phyloP scores from a whole-genome alignment of 2,113 vertebrate genomes.

The Symphodus melops region DNA sequence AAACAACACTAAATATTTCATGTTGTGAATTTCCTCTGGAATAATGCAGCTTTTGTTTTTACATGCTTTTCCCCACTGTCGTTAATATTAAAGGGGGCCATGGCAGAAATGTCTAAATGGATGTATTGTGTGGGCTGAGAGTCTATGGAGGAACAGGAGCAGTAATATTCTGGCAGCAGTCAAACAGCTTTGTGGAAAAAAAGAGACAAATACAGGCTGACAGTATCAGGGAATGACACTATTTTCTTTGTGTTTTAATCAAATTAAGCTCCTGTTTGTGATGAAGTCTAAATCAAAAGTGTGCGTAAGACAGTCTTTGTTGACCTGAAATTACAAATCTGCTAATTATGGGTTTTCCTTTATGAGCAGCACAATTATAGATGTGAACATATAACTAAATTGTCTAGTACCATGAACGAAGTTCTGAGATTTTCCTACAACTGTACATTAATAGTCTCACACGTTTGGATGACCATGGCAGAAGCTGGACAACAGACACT shows the following conservation, averaged over 20 bases:
- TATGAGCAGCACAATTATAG: too few species aligned
- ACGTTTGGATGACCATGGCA: not conserved
- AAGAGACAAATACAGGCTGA: not conserved
- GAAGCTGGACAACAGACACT: not conserved
- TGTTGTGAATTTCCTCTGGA: conserved; percentile 65
- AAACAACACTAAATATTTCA: conserved; percentile 79
- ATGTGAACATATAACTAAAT: too few species aligned
- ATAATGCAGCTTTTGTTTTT: conserved; percentile 75
- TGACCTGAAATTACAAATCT: too few species aligned
- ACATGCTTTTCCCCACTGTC: conserved; percentile 41
- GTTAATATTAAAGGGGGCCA: conserved; percentile 73
- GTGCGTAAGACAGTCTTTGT: too few species aligned
- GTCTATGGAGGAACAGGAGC: conserved; percentile 5
- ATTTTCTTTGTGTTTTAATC: not conserved
- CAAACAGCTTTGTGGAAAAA: conserved; percentile 14
- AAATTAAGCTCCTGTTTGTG: too few species aligned
- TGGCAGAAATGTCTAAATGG: conserved; percentile 44
- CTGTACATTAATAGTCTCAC: not conserved
- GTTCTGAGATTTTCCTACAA: not conserved
- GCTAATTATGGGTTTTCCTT: too few species aligned
- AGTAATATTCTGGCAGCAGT: not conserved
- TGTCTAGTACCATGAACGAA: too few species aligned
- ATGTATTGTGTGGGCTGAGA: conserved; percentile 31
- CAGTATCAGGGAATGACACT: conserved; percentile 1
- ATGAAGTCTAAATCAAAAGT: too few species aligned